Conservation (phyloP, 2,797 vertebrate genomes). For the Euthynnus affinis region DNA sequence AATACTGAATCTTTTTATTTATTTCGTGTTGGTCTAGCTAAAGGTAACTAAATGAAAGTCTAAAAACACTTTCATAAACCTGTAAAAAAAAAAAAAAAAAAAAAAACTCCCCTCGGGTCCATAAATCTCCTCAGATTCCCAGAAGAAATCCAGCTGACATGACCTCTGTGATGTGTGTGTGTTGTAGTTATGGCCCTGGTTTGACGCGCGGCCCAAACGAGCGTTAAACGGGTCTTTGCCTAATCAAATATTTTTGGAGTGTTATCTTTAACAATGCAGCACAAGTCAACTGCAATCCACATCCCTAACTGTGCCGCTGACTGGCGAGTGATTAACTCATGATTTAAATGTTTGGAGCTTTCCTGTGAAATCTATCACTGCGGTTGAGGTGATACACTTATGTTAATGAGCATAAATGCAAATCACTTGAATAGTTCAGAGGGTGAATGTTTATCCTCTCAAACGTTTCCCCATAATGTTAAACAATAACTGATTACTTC, state of each 20-base stretch:
- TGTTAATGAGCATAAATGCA: constrained; percentile 31
- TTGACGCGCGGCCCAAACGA: neutral
- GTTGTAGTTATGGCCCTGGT: neutral
- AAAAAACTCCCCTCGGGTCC: too few species aligned
- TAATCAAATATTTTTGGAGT: constrained; percentile 29
- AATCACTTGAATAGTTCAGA: constrained; percentile 42
- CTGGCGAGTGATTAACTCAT: constrained; percentile 66
- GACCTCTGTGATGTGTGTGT: neutral
- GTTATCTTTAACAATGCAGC: constrained; percentile 39
- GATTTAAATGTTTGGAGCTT: constrained; percentile 59
- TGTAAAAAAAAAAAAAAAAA: too few species aligned
- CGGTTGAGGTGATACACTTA: neutral
- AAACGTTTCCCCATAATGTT: constrained; percentile 47
- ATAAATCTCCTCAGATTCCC: too few species aligned
- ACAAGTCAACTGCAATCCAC: constrained; percentile 24
- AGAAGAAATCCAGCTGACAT: neutral
- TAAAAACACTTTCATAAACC: neutral
- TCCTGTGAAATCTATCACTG: constrained; percentile 47
- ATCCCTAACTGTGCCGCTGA: constrained; percentile 14
- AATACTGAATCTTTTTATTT: too few species aligned
- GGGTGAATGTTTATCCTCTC: constrained; percentile 3
- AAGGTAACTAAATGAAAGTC: neutral
- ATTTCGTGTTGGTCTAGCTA: neutral
- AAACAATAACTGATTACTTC: constrained; percentile 58
- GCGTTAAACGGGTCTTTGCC: constrained; percentile 13